Evolutionary conservation across 2,113 vertebrate species (phyloP), one percentile per base, ranked within the genome.

Genomic region (Rhinogobius similis): DNA sequence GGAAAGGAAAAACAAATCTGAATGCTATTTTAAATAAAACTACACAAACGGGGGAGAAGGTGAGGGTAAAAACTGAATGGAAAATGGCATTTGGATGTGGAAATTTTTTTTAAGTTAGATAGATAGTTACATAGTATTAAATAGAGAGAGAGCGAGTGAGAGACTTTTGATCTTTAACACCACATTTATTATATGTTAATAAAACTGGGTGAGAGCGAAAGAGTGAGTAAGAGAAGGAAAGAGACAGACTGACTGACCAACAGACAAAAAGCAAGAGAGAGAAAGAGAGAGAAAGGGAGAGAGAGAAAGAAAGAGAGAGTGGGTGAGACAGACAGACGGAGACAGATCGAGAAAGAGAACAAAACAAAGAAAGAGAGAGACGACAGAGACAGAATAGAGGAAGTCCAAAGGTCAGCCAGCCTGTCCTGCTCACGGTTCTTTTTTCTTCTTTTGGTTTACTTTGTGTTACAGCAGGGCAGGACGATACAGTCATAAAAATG

Each of bases 361-460:
- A n/a, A n/a, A n/a, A n/a, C 80, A 92, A 5, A 90, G 90, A 90
- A 83, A 83, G 89, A 86, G 87, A 89, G 78, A 68, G 68, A 82
- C 62, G 67, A 53, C 70, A 78, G 70, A 78, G 72, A 66, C 58
- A 77, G 64, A n/a, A n/a, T n/a, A 73, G 84, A 71, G 75, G 72
- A 68, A 23, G 68, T 76, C 61, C 12, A 50, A 10, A 16, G 20
- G 18, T 20, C 2, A 50, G 18, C 7, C 32, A 36, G 32, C 32
- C 32, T 36, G 10, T 41, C 10, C 10, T 41, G 11, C 39, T 36
- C 32, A 36, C 32, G 9, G 32, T 36, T 1, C 39, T 41, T 41
- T 41, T 41, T 13, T 1, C 39, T 12, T 12, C 39, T 8, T 39
- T 39, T 11, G 32, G 3, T 36, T 36, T 36, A 36, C 32, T 36